Evolutionary conservation across 2,888 invertebrate species (phyloP), one percentile per base, ranked within the genome.

Genomic region (Prosapia bicincta): DNA sequence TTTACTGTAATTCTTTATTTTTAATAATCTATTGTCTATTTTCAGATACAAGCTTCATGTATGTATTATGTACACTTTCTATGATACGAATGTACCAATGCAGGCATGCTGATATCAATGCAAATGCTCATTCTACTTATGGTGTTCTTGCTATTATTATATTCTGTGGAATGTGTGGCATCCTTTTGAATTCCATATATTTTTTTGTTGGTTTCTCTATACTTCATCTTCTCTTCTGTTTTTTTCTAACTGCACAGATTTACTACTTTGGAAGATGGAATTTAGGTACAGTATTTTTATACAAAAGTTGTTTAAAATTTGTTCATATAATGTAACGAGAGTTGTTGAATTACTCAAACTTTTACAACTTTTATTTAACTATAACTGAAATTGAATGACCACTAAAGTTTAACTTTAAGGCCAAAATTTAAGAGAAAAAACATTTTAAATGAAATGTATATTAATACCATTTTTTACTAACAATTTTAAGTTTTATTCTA

Each of bases 1-100:
- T 38, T 38, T 10, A 38, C 38, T 13, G 15, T 38, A 38, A 38
- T 38, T 38, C 15, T 38, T 38, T 10, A 38, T n/a, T n/a, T n/a
- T n/a, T n/a, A n/a, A 20, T 23, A 66, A 25, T 71, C 43, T 77
- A 24, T n/a, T 69, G n/a, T 70, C 72, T 72, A 77, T 75, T 86
- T 88, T 26, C 87, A 96, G 96, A 96, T 84, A 94, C 96, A 0
- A 93, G 95, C 80, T 96, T 96, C 84, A 97, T 97, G 96, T 97
- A 96, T 85, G 92, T 96, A 80, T 95, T 95, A 82, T 91, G 95
- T 0, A 93, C 94, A 75, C 85, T 97, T 72, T 92, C 92, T 81
- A 94, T 96, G 90, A 88, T 96, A 72, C 95, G 95, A 85, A 88
- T 96, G 80, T 96, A 96, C 84, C 95, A 96, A 85, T 92, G 90